phyloP scores from a whole-genome alignment of 2,888 invertebrate genomes.

The Rotaria magnacalcarata region DNA sequence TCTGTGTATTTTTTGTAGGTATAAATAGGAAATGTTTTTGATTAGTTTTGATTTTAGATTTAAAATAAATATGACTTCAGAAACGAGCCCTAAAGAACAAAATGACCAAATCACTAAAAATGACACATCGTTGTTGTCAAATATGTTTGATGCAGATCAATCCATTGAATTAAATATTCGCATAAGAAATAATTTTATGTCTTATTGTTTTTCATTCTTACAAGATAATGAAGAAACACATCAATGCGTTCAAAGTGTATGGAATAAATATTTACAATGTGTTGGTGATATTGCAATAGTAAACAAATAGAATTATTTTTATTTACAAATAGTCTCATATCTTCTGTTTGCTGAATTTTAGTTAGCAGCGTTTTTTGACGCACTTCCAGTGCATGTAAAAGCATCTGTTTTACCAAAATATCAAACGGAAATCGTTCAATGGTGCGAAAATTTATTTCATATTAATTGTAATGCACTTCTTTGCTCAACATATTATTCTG shows the following conservation, averaged over 20 bases:
- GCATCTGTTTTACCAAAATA: slow-evolving; percentile 19
- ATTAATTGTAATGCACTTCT: not conserved
- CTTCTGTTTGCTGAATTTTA: not conserved
- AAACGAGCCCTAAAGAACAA: not conserved
- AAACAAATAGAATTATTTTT: not conserved
- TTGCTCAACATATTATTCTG: slow-evolving; percentile 28
- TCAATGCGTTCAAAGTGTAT: not conserved
- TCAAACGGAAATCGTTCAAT: not conserved
- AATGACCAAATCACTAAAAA: not conserved
- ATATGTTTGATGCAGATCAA: not conserved
- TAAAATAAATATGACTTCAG: not conserved
- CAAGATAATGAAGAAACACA: not conserved
- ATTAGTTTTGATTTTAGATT: not conserved
- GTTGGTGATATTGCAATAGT: slow-evolving; percentile 16
- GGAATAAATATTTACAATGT: slow-evolving; percentile 34
- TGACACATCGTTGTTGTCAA: not conserved
- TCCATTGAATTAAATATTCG: slow-evolving; percentile 1
- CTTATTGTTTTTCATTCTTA: not conserved
- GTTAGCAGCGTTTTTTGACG: slow-evolving; percentile 11
- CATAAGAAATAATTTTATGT: not conserved
- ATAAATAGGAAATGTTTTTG: too few species aligned
- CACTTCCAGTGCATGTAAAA: slow-evolving; percentile 14
- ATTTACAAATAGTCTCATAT: too few species aligned
- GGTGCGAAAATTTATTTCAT: slow-evolving; percentile 30
- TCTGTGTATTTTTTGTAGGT: too few species aligned